phyloP scores from a whole-genome alignment of 2,888 invertebrate genomes.

The Drosophila dives region DNA sequence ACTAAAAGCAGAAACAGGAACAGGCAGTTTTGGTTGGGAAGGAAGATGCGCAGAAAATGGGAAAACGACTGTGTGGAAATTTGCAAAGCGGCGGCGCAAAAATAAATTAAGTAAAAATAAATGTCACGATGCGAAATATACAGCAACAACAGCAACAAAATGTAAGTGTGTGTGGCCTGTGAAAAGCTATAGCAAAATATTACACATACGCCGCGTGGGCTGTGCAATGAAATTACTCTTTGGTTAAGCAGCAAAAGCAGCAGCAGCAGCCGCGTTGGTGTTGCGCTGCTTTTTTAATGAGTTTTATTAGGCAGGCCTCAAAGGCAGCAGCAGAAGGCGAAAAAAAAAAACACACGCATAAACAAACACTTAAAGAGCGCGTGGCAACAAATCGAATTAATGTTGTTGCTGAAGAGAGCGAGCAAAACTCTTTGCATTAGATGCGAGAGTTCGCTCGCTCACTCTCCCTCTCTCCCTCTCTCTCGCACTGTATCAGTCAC shows the following conservation, averaged over 20 bases:
- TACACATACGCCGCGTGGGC: slow-evolving; percentile 67
- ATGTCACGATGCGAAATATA: slow-evolving; percentile 66
- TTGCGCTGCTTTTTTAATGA: slow-evolving; percentile 71
- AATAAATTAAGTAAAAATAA: slow-evolving; percentile 82
- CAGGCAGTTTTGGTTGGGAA: slow-evolving; percentile 8
- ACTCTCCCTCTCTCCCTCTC: neutral
- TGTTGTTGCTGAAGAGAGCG: slow-evolving; percentile 48
- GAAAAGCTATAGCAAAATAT: slow-evolving; percentile 43
- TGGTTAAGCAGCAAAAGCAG: neutral
- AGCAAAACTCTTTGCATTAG: neutral
- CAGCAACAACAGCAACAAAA: slow-evolving; percentile 30
- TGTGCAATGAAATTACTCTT: slow-evolving; percentile 10
- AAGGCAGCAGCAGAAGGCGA: slow-evolving; percentile 16
- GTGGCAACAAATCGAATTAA: slow-evolving; percentile 70
- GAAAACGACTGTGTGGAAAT: slow-evolving; percentile 61
- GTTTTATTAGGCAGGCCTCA: slow-evolving; percentile 71
- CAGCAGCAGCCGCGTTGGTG: slow-evolving; percentile 30
- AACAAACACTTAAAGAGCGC: slow-evolving; percentile 79
- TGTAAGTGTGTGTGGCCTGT: slow-evolving; percentile 9
- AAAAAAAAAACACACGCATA: slow-evolving; percentile 61
- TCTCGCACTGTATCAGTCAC: slow-evolving; percentile 36
- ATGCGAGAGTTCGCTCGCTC: slow-evolving; percentile 4
- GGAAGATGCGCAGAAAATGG: slow-evolving; percentile 46
- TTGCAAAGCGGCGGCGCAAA: slow-evolving; percentile 74
- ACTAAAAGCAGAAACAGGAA: neutral